Evolutionary conservation across 1,140 invertebrate genomes (phyloP).

Genomic region (Globodera ellingtonae): DNA sequence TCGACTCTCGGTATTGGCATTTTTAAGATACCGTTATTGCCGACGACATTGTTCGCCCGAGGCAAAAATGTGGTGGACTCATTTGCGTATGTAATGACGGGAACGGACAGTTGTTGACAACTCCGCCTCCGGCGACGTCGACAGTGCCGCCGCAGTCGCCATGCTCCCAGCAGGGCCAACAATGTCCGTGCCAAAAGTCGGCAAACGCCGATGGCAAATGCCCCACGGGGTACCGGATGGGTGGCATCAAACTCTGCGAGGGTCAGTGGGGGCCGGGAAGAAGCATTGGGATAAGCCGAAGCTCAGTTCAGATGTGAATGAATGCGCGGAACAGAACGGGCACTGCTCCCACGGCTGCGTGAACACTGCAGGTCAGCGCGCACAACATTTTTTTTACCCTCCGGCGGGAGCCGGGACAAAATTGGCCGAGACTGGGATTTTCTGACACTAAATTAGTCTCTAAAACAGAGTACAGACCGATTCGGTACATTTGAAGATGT

Average conservation of each 20-base stretch:
- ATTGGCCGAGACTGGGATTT: too few species aligned
- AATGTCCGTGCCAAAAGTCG: constrained; percentile 50
- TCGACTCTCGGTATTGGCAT: background rate
- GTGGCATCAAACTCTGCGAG: constrained; percentile 37
- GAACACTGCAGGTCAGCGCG: constrained; percentile 69
- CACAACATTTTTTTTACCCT: background rate
- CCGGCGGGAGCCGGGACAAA: too few species aligned
- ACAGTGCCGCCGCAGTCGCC: constrained; percentile 40
- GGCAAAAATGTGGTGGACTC: too few species aligned
- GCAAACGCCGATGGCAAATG: constrained; percentile 43
- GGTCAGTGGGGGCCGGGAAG: constrained; percentile 5
- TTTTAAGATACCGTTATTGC: constrained; percentile 31
- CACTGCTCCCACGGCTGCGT: constrained; percentile 73
- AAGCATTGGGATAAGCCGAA: constrained; percentile 42
- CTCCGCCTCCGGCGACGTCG: constrained; percentile 25
- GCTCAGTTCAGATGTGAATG: constrained; percentile 71
- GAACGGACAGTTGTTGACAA: constrained; percentile 25
- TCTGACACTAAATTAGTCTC: too few species aligned
- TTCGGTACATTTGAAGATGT: too few species aligned
- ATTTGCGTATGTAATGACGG: too few species aligned
- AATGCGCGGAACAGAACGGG: constrained; percentile 74
- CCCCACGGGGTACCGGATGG: constrained; percentile 50
- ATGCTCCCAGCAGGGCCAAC: constrained; percentile 45
- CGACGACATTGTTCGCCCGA: background rate
- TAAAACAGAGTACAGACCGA: too few species aligned